Percentiles rank a stretch among this genome's conserved stretches.
Conservation (phyloP, 30 jellyfish, hydroid and myxozoan species). For the Phacellophora camtschatica region DNA sequence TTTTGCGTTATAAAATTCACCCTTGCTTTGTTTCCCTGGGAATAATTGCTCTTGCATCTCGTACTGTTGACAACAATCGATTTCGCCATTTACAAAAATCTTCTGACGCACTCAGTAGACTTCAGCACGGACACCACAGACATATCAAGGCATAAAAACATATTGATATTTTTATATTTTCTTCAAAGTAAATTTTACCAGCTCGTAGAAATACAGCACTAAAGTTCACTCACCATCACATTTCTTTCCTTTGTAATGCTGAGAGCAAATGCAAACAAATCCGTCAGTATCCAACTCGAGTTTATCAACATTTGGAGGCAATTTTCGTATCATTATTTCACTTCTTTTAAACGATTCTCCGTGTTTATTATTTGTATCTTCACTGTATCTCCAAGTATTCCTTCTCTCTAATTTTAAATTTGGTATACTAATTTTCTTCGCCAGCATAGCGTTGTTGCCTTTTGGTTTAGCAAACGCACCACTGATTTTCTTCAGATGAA, state of each 20-base stretch:
- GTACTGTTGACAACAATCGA: too few relatives aligned
- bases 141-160: too few relatives aligned
- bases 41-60: too few relatives aligned
- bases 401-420: background rate
- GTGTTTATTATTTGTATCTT: background rate
- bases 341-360: constrained; percentile 7
- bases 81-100: too few relatives aligned
- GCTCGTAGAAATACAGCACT: too few relatives aligned
- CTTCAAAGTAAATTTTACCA: too few relatives aligned
- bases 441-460: background rate
- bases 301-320: constrained; percentile 70
- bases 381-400: constrained; percentile 15
- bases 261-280: constrained; percentile 82
- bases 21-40: too few relatives aligned
- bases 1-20: too few relatives aligned
- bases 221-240: constrained; percentile 64
- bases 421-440: constrained; percentile 2
- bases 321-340: background rate
- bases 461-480: background rate
- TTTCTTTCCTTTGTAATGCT: constrained; percentile 81
- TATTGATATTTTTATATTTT: too few relatives aligned
- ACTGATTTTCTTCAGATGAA: background rate
- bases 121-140: too few relatives aligned
- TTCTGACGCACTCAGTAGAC: too few relatives aligned
- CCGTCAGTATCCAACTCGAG: constrained; percentile 70